Percentiles rank a stretch among this genome's conserved stretches.
These are phyloP conservation scores for Plodia interpunctella DNA, from an alignment of 1,140 invertebrate species.

Conservation along the genomic window DNA sequence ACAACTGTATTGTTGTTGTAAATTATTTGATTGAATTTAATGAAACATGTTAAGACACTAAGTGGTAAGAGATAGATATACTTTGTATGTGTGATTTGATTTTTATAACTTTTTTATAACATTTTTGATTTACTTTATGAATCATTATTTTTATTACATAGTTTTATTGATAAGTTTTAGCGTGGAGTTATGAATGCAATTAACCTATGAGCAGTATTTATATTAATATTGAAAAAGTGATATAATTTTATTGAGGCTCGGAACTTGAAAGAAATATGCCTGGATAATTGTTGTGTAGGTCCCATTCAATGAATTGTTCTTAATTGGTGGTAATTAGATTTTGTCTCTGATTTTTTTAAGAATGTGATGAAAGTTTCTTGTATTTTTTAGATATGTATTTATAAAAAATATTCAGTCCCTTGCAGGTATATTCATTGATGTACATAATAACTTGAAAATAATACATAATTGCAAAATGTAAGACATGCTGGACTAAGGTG, in stretches of 20 bases:
- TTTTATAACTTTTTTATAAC: conserved; percentile 43
- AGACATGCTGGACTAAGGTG: neutral
- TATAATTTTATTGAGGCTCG: conserved; percentile 59
- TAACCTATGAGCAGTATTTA: conserved; percentile 49
- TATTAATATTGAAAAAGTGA: conserved; percentile 40
- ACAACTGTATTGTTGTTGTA: conserved; percentile 63
- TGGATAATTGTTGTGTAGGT: neutral
- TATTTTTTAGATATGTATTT: conserved; percentile 43
- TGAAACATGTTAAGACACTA: conserved; percentile 54
- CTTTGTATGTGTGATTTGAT: conserved; percentile 51
- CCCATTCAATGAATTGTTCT: neutral
- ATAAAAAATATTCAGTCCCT: conserved; percentile 24
- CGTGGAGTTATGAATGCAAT: conserved; percentile 36
- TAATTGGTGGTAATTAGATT: conserved; percentile 18
- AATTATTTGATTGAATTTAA: conserved; percentile 70
- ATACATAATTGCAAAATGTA: neutral
- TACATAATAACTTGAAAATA: conserved; percentile 32
- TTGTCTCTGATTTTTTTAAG: conserved; percentile 11
- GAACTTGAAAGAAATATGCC: conserved; percentile 21
- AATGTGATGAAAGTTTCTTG: conserved; percentile 27
- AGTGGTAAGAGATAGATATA: conserved; percentile 39
- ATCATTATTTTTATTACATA: conserved; percentile 39
- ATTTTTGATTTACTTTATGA: conserved; percentile 45
- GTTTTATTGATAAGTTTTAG: conserved; percentile 45
- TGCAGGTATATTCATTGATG: conserved; percentile 42